A percentile compares a stretch with the other conserved stretches of the same genome.
Evolutionary conservation across 2,797 vertebrate species (phyloP).

Genomic region (Acestrorhynchus altus): DNA sequence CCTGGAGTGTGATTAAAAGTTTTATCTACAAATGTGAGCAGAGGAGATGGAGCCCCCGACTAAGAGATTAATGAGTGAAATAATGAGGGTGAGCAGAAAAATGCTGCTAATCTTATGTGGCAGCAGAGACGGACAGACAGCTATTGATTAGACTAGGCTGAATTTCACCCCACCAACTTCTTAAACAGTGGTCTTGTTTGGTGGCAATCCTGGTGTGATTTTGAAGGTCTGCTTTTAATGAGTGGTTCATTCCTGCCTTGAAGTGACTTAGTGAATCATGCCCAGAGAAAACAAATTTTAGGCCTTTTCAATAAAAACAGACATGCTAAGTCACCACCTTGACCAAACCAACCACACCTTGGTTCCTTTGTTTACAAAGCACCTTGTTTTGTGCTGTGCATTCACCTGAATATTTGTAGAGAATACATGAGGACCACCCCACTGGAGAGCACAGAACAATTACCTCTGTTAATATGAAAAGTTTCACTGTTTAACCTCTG

Average conservation of each 20-base stretch:
- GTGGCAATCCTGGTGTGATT: neutral
- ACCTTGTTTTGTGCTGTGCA: neutral
- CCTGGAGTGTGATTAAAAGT: conserved; percentile 37
- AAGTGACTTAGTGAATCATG: neutral
- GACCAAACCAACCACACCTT: neutral
- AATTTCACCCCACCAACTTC: neutral
- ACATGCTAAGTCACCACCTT: neutral
- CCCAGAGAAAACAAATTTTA: neutral
- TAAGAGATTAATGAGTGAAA: conserved; percentile 36
- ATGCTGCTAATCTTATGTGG: conserved; percentile 26
- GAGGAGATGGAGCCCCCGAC: conserved; percentile 4
- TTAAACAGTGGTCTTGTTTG: neutral
- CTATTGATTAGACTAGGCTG: conserved; percentile 21
- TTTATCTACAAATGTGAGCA: conserved; percentile 34
- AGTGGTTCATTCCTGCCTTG: neutral
- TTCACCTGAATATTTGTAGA: neutral
- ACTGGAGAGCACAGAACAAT: neutral
- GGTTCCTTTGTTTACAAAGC: neutral
- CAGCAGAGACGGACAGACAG: conserved; percentile 12
- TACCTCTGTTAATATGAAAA: neutral
- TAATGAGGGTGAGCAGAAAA: conserved; percentile 19
- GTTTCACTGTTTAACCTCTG: too few species aligned
- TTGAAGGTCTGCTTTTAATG: neutral
- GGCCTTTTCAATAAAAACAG: neutral
- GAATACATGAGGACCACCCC: neutral